phyloP scores from a whole-genome alignment of 2,888 invertebrate genomes.

The Cephus sareptanus region DNA sequence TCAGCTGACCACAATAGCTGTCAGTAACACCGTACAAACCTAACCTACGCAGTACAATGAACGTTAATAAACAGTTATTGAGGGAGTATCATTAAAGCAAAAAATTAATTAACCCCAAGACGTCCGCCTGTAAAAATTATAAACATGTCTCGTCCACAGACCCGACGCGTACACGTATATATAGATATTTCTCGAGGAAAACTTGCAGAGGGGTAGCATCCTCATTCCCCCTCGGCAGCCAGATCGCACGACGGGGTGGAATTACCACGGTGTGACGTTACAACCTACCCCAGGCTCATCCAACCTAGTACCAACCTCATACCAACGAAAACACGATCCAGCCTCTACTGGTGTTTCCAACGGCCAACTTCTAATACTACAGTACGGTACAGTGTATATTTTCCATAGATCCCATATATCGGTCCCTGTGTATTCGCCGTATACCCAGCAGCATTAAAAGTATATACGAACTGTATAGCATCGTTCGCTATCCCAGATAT shows the following conservation, averaged over 20 bases:
- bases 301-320: background rate
- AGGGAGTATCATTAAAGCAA: background rate
- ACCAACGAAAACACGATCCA: background rate
- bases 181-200: background rate
- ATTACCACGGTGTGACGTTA: conserved; percentile 19
- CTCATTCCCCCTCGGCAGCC: background rate
- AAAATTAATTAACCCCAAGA: background rate
- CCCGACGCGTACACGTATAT: background rate
- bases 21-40: background rate
- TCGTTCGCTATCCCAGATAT: background rate
- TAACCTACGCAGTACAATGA: background rate
- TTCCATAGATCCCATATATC: background rate
- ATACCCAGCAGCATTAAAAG: background rate
- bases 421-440: background rate
- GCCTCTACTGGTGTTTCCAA: background rate
- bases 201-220: background rate
- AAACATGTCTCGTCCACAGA: background rate
- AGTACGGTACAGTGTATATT: background rate
- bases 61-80: background rate
- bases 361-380: background rate
- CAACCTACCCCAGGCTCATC: conserved; percentile 11
- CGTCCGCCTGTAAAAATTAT: background rate
- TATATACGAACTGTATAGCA: background rate
- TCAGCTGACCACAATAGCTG: too few relatives aligned
- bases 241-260: conserved; percentile 13